phyloP scores from a whole-genome alignment of 2,797 vertebrate genomes.

The Oceanodroma leucorhoa region DNA sequence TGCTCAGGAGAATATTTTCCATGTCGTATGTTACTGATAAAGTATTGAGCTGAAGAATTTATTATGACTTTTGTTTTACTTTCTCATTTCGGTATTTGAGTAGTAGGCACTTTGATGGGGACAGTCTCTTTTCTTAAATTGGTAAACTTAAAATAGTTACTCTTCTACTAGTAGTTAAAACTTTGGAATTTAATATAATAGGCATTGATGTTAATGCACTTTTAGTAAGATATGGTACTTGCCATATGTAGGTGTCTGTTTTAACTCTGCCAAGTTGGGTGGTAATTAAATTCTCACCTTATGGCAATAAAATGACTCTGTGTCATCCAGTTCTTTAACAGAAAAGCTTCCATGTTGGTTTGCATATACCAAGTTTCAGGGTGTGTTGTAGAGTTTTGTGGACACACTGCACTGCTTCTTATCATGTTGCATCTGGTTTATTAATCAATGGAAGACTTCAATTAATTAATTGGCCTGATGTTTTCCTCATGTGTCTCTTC shows the following conservation, averaged over 20 bases:
- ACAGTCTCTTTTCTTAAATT: background rate
- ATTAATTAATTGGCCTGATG: background rate
- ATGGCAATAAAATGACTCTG: background rate
- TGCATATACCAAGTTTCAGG: background rate
- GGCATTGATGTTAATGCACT: background rate
- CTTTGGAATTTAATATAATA: background rate
- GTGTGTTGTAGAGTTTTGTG: background rate
- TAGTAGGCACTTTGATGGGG: background rate
- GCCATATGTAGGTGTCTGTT: background rate
- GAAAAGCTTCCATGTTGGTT: background rate
- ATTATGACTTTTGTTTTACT: background rate
- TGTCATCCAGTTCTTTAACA: background rate
- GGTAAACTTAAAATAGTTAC: background rate
- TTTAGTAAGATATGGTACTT: background rate
- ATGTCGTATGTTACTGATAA: background rate
- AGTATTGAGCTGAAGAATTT: background rate
- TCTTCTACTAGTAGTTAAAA: background rate
- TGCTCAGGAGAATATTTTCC: background rate
- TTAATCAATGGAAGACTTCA: background rate
- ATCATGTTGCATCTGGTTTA: background rate
- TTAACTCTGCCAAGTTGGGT: background rate
- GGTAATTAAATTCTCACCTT: background rate
- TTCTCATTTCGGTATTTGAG: background rate
- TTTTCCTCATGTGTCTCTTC: background rate
- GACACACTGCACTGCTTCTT: background rate